Base-by-base conservation (phyloP, 53 echinoderm and acorn worm species). In the Arbacia lixula region DNA sequence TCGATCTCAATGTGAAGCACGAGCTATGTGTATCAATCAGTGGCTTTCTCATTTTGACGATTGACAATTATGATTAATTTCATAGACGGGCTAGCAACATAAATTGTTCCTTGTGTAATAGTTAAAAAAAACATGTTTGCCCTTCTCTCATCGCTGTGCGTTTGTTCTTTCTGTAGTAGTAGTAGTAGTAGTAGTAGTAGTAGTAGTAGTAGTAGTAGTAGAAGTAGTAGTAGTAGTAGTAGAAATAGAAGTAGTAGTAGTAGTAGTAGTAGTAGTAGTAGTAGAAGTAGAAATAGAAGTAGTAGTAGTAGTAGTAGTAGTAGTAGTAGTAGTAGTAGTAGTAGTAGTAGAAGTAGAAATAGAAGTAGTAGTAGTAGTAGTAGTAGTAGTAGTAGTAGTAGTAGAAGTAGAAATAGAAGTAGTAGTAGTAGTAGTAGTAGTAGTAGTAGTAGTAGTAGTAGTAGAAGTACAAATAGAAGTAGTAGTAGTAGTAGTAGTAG, bases 391-490 rank as follows among this genome's bases (percentile, higher is more conserved):
- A 60, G 30, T 6, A 60, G 0, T 28, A 30, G 28, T 8, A 30
- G 10, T 28, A 30, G 3, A 12, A 17, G 63, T 3, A 4, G 34
- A 33, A 12, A 0, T 63, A 31, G 63, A 24, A 56, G 56, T 56
- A 56, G 56, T 56, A 56, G 56, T 56, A 56, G 56, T 30, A 60
- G 60, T 60, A 60, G 60, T 60, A 60, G 31, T 10, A 60, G 60
- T 6, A 60, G 60, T 10, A 60, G 0, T 60, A 60, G 60, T 28
- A 60, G 30, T 6, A 60, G 0, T 28, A 30, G 28, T 8, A 30
- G 10, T 28, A 30, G 0, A 24, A 56, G 56, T 56, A 56, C 22
- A 24, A 56, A 27, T 56, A 56, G 56, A 24, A 56, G 56, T 30
- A 60, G 60, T 60, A 60, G 60, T 60, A 60, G 31, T 10, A 60